phyloP scores from a whole-genome alignment of 2,888 invertebrate species.

The Oxytorus armatus region DNA sequence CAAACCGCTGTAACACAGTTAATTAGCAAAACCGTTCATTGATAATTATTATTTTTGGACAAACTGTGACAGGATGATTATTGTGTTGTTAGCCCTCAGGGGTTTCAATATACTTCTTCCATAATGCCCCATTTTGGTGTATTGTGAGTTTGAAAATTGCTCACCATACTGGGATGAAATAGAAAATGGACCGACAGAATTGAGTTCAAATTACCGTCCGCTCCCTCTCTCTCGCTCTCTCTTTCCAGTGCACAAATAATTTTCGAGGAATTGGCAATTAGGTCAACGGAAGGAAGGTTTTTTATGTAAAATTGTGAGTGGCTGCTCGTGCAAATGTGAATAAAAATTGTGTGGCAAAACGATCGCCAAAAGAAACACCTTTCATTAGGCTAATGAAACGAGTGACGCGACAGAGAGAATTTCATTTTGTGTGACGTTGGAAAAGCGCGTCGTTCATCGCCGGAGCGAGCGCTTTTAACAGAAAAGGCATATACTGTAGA shows the following conservation, averaged over 20 bases:
- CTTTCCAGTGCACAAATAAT: background rate
- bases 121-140: background rate
- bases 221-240: background rate
- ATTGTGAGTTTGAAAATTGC: too few relatives aligned
- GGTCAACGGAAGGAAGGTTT: background rate
- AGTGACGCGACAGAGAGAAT: constrained; percentile 54
- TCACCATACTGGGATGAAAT: background rate
- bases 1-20: background rate
- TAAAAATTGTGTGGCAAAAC: constrained; percentile 61
- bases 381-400: constrained; percentile 80
- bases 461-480: constrained; percentile 44
- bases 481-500: constrained; percentile 39
- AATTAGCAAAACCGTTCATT: constrained; percentile 7
- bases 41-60: background rate
- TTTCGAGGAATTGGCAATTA: background rate
- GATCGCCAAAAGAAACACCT: constrained; percentile 71
- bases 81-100: background rate
- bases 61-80: background rate
- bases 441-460: constrained; percentile 48
- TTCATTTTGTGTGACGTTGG: constrained; percentile 45
- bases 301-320: background rate
- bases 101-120: background rate
- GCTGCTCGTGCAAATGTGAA: constrained; percentile 37
- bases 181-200: background rate
- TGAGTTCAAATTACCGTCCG: background rate